Evolutionary conservation across 2,888 invertebrate species (phyloP), one percentile per base, ranked within the genome.

Genomic region (Lycophotia porphyrea): DNA sequence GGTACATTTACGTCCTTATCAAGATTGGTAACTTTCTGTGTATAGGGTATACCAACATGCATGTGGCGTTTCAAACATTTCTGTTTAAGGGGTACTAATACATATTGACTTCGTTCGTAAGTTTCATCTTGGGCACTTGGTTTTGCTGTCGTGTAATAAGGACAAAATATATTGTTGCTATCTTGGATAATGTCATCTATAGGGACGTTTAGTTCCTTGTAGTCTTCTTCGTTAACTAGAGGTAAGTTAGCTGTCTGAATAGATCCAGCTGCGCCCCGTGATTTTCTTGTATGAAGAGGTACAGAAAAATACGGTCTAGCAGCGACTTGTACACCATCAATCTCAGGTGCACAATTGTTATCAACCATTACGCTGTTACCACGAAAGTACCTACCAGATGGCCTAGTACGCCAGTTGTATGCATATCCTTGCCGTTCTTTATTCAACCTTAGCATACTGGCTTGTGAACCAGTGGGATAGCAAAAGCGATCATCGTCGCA

Each of bases 381-480:
- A 60, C 74, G 76, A 69, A 70, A 81, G 36, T 72, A 81, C 67
- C 84, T 87, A 36, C 60, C 74, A 11, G 72, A 2, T 42, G 85
- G 63, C 24, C 63, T 77, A 11, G 67, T 9, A 3, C 39, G 71
- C 75, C 78, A 82, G 9, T 86, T 78, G 5, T 73, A 36, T 31
- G 31, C 70, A 70, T 74, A 76, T 31, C 76, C 73, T 73, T 80
- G 63, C 76, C 74, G 84, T 77, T 91, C 90, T 74, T 80, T 90
- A 65, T 91, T 88, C 31, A 91, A 72, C 81, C 88, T 88, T 52
- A 86, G 82, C 1, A 90, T 66, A 34, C 89, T 90, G 21, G 89
- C 91, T 88, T 92, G 90, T 4, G 94, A 92, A 5, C 91, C 89
- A 55, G 90, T 93, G 0, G 93, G 92, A 88, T 90, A 93, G 73